Base-by-base conservation (phyloP, 2,888 invertebrate species). In the Aspidiotus destructor region DNA sequence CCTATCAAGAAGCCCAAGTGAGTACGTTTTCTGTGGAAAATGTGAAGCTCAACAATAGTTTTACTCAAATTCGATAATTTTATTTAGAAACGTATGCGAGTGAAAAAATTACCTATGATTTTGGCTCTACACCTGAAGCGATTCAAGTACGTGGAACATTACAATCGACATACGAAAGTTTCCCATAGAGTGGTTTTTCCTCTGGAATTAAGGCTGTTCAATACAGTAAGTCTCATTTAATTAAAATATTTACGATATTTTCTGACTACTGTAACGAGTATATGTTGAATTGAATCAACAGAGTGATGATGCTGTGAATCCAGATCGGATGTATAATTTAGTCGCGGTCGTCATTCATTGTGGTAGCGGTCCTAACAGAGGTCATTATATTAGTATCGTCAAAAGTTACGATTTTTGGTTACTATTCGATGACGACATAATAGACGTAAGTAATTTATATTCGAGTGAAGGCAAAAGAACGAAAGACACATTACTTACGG, bases 331-430 rank as follows among this genome's bases (percentile, higher is more conserved):
- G 76, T 99, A 99, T 80, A 98, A 99, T 81, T 82, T 99, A 75
- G 96, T 98, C 72, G 98, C 99, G 57, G 98, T 99, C 73, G 99
- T 99, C 73, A 96, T 99, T 75, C 99, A 99, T 81, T 99, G 99
- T 80, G 99, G 99, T 72, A 96, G 95, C 72, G 98, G 99, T 63
- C 97, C 98, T 73, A 99, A 99, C 81, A 85, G 99, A 71, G 99
- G 99, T 41, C 99, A 99, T 80, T 99, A 99, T 81, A 99, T 99
- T 79, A 96, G 95, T 79, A 96, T 99, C 78, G 99, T 99, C 70
- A 99, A 99, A 81, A 95, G 95, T 78, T 96, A 98, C 80, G 96
- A 97, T 69, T 92, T 98, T 79, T 99, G 99, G 99, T 82, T 99
- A 73, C 85, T 99, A 7, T 99, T 99, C 81, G 99, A 99, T 79